phyloP scores from a whole-genome alignment of 2,888 invertebrate genomes.

The Leptinotarsa rubiginosa region DNA sequence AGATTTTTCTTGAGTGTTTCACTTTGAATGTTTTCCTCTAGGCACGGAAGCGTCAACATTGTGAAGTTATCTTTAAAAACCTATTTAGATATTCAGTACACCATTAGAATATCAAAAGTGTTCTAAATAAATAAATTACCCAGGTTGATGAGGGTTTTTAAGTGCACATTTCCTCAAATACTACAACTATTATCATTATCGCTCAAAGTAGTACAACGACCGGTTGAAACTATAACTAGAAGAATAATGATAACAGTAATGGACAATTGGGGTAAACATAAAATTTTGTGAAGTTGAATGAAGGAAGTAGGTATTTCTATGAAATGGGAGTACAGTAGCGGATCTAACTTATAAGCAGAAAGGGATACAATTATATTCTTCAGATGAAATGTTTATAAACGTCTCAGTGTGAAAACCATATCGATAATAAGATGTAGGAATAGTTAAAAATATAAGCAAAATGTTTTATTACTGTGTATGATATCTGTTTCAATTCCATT shows the following conservation, averaged over 20 bases:
- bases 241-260: background rate
- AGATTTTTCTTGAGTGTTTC: background rate
- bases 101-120: background rate
- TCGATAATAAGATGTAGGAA: too few species aligned
- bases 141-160: background rate
- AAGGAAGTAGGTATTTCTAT: background rate
- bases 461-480: too few species aligned
- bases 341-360: background rate
- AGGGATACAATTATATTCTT: background rate
- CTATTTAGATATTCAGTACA: background rate
- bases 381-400: background rate
- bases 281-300: background rate
- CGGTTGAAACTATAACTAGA: background rate
- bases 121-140: background rate
- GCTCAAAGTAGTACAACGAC: conserved; percentile 10
- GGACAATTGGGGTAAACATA: background rate
- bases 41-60: too few species aligned
- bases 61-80: background rate
- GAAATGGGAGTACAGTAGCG: background rate
- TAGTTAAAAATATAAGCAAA: too few species aligned
- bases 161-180: background rate
- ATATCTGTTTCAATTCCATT: too few species aligned
- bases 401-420: too few species aligned
- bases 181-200: background rate
- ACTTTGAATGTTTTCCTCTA: too few species aligned